Evolutionary conservation across 2,797 vertebrate genomes (phyloP).

Genomic region (Danio aesculapii): DNA sequence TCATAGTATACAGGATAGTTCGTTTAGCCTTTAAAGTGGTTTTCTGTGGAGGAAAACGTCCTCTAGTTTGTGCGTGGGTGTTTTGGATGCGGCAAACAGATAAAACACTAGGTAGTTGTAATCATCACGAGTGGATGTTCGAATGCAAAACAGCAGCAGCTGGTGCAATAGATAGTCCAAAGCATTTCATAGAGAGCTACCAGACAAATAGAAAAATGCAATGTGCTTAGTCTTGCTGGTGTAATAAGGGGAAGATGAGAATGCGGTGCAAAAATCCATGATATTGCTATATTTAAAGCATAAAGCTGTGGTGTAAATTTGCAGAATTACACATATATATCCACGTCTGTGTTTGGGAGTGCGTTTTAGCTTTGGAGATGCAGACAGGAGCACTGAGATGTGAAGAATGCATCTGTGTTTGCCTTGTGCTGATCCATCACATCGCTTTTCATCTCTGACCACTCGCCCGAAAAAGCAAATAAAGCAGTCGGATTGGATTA

Average conservation of each 20-base stretch:
- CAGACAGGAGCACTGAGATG: conserved; percentile 47
- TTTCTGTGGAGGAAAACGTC: conserved; percentile 26
- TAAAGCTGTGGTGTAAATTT: background rate
- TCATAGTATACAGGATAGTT: conserved; percentile 19
- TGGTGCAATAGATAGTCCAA: conserved; percentile 33
- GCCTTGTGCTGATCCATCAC: conserved; percentile 14
- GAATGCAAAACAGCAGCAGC: conserved; percentile 30
- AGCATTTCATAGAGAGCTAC: conserved; percentile 38
- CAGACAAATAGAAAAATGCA: conserved; percentile 14
- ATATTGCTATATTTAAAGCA: background rate
- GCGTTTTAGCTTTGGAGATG: conserved; percentile 42
- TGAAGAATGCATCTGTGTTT: conserved; percentile 36
- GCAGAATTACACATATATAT: conserved; percentile 1
- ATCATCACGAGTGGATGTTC: conserved; percentile 29
- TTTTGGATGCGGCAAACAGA: conserved; percentile 21
- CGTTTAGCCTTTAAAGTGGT: conserved; percentile 23
- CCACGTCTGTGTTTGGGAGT: conserved; percentile 26
- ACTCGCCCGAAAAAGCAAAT: conserved; percentile 10
- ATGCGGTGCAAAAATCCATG: background rate
- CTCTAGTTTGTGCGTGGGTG: conserved; percentile 35
- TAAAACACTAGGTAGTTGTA: conserved; percentile 18
- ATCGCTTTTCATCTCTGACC: conserved; percentile 42
- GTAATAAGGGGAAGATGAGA: conserved; percentile 1
- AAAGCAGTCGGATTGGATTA: conserved; percentile 33
- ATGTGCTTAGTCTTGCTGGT: conserved; percentile 20